These are phyloP conservation scores for Antedon mediterranea DNA, from an alignment of 53 echinoderm and acorn worm genomes.

Conservation along the genomic window DNA sequence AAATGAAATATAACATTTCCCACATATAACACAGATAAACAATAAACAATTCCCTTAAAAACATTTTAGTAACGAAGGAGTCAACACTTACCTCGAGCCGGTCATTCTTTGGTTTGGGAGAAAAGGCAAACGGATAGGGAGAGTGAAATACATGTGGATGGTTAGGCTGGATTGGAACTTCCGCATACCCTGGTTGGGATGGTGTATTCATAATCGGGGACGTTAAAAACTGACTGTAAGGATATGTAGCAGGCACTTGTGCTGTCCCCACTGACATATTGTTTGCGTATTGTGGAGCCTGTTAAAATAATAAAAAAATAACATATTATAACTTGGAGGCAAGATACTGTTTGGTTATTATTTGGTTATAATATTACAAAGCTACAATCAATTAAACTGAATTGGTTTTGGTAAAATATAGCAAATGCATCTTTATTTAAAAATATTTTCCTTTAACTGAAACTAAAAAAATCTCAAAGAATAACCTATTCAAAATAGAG, in stretches of 20 bases:
- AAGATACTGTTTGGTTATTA: too few species aligned
- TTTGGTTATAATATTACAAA: too few species aligned
- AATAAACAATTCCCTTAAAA: not conserved
- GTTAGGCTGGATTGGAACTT: not conserved
- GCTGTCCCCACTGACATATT: not conserved
- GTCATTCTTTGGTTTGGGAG: slow-evolving; percentile 45
- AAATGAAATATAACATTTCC: not conserved
- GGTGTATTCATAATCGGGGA: not conserved
- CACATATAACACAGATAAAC: not conserved
- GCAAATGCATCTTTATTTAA: too few species aligned
- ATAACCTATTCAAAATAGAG: too few species aligned
- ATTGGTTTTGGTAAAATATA: too few species aligned
- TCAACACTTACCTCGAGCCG: slow-evolving; percentile 36
- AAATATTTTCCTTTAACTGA: too few species aligned
- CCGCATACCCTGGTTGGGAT: not conserved
- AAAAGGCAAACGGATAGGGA: not conserved
- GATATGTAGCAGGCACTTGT: not conserved
- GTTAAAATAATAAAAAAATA: not conserved
- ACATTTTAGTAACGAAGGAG: not conserved
- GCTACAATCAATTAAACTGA: too few species aligned
- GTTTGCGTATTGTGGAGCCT: not conserved
- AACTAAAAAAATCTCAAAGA: too few species aligned
- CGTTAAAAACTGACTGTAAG: not conserved
- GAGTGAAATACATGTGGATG: not conserved
- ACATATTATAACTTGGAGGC: too few species aligned